Evolutionary conservation across 2,113 vertebrate species (phyloP), one percentile per base, ranked within the genome.

Genomic region (Nesospiza acunhae): DNA sequence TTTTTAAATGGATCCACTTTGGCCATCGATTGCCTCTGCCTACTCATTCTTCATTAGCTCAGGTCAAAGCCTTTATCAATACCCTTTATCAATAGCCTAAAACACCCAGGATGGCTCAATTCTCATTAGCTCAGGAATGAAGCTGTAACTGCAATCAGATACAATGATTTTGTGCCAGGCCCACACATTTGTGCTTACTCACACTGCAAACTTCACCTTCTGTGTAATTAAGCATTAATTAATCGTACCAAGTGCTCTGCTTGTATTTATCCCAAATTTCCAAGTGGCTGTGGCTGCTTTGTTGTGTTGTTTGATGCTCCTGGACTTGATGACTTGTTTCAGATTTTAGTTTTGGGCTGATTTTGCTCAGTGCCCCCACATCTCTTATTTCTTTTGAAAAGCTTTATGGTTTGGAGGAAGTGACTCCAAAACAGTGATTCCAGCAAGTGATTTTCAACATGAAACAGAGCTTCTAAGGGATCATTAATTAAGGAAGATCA

Each of bases 401-500:
- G 55, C 80, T 70, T 35, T 58, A 14, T 72, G 87, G 78, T 64
- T 82, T 58, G 84, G 11, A 73, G 84, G 22, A 74, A 73, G 59
- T 47, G 68, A 35, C 53, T 92, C 68, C 79, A 24, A 63, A 84
- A 10, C 1, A 62, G 62, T 13, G 37, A 66, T 69, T 66, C 41
- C 77, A 68, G 37, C 49, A 53, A 86, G 64, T 60, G 77, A 41
- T 89, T 83, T 79, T 68, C 84, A 49, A 60, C 50, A 35, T 62
- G 91, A 83, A 94, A 46, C 74, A 55, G 83, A 66, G 87, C 84
- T 93, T 89, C 74, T 76, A 15, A 95, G 60, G 75, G 67, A 83
- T 87, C 19, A 1, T 74, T 95, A 91, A 95, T 95, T 93, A 94
- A 94, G 66, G 59, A 68, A 87, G 66, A 94, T 90, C 70, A 87